phyloP scores from a whole-genome alignment of 2,888 invertebrate species.

The Cheilosia urbana region DNA sequence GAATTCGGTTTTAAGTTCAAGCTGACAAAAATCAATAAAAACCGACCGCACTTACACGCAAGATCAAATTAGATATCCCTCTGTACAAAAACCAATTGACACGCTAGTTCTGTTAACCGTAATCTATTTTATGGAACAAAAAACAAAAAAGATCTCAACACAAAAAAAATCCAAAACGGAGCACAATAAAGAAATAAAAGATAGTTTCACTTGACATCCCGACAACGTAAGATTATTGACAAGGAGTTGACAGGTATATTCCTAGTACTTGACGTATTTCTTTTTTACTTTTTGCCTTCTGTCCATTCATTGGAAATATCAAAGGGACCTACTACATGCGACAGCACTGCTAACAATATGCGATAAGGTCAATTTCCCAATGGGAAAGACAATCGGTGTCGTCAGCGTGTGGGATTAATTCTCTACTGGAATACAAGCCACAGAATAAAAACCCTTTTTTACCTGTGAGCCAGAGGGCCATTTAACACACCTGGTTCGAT shows the following conservation, averaged over 20 bases:
- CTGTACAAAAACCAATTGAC: constrained; percentile 47
- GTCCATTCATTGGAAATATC: constrained; percentile 44
- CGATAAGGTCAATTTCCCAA: constrained; percentile 40
- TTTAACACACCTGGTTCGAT: constrained; percentile 43
- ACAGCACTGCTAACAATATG: constrained; percentile 4
- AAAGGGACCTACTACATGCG: constrained; percentile 18
- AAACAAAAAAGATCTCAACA: background rate
- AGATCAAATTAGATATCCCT: constrained; percentile 43
- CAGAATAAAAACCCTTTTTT: constrained; percentile 32
- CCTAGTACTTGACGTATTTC: constrained; percentile 32
- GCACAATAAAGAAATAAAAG: constrained; percentile 14
- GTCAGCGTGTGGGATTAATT: constrained; percentile 44
- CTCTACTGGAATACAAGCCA: constrained; percentile 14
- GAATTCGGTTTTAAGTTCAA: constrained; percentile 4
- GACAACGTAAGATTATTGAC: constrained; percentile 44
- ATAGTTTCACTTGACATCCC: constrained; percentile 56
- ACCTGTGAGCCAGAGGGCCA: constrained; percentile 6
- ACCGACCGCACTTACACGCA: constrained; percentile 47
- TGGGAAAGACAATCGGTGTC: constrained; percentile 17
- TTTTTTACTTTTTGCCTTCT: background rate
- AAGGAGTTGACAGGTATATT: constrained; percentile 72
- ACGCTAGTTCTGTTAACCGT: constrained; percentile 50
- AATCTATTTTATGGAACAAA: constrained; percentile 49
- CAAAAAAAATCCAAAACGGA: constrained; percentile 11
- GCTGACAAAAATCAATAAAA: constrained; percentile 10